These are phyloP conservation scores for Trididemnum miniatum DNA, from an alignment of 23 tunicate genomes.

Conservation along the genomic window DNA sequence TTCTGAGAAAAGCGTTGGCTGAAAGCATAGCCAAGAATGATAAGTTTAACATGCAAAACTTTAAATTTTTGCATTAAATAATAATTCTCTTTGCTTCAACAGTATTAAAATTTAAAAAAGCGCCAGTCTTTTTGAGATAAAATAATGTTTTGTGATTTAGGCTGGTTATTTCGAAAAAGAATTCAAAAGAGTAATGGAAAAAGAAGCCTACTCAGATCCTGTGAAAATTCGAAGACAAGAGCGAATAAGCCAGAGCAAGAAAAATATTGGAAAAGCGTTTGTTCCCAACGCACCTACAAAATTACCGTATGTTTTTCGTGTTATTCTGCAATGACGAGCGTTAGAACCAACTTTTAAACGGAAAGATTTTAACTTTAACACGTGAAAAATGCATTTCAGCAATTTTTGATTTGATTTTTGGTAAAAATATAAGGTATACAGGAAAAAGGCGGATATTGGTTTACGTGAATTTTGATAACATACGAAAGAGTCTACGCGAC, in stretches of 20 bases:
- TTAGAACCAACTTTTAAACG: not conserved
- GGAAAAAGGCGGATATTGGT: too few species aligned
- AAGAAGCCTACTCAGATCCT: conserved; percentile 97
- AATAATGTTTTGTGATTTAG: conserved; percentile 38
- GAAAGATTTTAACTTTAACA: not conserved
- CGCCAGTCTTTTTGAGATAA: too few species aligned
- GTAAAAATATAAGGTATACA: too few species aligned
- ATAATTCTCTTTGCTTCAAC: too few species aligned
- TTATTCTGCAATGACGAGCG: too few species aligned
- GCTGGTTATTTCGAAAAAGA: conserved; percentile 92
- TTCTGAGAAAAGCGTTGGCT: too few species aligned
- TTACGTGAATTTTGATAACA: too few species aligned
- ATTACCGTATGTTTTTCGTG: conserved; percentile 73
- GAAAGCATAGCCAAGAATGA: too few species aligned
- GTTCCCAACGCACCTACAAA: conserved; percentile 77
- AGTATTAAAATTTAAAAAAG: too few species aligned
- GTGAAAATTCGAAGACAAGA: conserved; percentile 81
- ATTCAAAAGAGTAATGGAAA: conserved; percentile 93
- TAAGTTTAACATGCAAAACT: too few species aligned
- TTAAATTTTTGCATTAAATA: too few species aligned
- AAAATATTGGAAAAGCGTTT: conserved; percentile 94
- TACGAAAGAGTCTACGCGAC: too few species aligned
- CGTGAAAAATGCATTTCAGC: not conserved
- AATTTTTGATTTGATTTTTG: not conserved
- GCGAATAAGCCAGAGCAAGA: conserved; percentile 75